phyloP scores from a whole-genome alignment of 1,140 invertebrate genomes.

The Lepidurus apus region DNA sequence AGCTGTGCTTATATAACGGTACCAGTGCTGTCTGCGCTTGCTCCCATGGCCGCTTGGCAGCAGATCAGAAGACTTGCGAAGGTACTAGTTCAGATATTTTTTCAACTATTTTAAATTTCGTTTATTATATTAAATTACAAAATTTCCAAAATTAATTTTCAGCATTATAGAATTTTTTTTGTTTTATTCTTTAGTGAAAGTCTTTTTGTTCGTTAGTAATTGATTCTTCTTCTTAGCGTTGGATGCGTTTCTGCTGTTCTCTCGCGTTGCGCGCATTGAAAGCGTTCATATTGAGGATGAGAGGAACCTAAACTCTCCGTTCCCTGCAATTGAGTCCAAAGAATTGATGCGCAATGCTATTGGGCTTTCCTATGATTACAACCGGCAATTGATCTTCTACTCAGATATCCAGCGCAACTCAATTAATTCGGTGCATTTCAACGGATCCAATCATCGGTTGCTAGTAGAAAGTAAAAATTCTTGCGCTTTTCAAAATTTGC shows the following conservation, averaged over 20 bases:
- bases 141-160: no score
- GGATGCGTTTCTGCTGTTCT: slow-evolving; percentile 69
- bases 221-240: slow-evolving; percentile 52
- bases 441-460: slow-evolving; percentile 63
- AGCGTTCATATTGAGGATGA: slow-evolving; percentile 66
- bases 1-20: slow-evolving; percentile 73
- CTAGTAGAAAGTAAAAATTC: slow-evolving; percentile 43
- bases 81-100: slow-evolving; percentile 43
- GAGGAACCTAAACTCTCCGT: slow-evolving; percentile 65
- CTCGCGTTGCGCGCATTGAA: slow-evolving; percentile 64
- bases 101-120: not conserved
- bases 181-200: not conserved
- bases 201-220: slow-evolving; percentile 3
- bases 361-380: slow-evolving; percentile 73
- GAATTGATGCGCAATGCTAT: slow-evolving; percentile 75
- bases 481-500: not conserved
- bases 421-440: slow-evolving; percentile 76
- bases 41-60: slow-evolving; percentile 61
- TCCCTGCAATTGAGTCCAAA: slow-evolving; percentile 63
- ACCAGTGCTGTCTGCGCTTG: slow-evolving; percentile 61
- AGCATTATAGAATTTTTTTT: not conserved
- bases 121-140: not conserved
- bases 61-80: slow-evolving; percentile 58
- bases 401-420: slow-evolving; percentile 79
- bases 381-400: slow-evolving; percentile 64